Base-by-base conservation (phyloP, 37 sponge, comb jelly and placozoan genomes). In the Aphrocallistes beatrix region DNA sequence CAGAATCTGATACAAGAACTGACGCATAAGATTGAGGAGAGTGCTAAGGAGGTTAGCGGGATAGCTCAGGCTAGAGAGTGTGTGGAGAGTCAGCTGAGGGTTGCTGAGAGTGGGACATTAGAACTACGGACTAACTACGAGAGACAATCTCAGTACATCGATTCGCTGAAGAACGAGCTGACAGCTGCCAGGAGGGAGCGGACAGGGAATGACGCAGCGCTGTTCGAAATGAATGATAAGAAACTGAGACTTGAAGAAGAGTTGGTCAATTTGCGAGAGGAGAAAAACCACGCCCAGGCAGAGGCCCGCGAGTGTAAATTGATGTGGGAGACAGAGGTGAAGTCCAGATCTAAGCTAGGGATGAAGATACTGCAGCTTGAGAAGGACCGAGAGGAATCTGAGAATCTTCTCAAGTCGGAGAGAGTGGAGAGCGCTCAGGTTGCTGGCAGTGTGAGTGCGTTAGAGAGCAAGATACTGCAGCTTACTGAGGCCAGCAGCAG, bases 291-390 rank as follows among this genome's bases (percentile, higher is more conserved):
- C 13, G 84, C 86, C 1, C 37, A 82, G 28, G 1, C 6, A 1
- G 85, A 85, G 19, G 85, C 86, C n/a, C 86, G 48, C 23, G 91
- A 90, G 39, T 23, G 84, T 21, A 84, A 81, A 50, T 50, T 49
- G 21, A 82, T 92, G 49, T 94, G 91, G 93, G 93, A 94, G 84
- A 84, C 81, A 32, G 95, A 94, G 85, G 85, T 91, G 0, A 92
- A 91, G 87, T 82, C 88, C 9, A 85, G 88, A 83, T 87, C 93
- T 39, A 86, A 88, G 51, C 88, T 94, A 23, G 90, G 92, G 1
- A 36, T 88, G 34, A 93, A 89, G 85, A 83, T 90, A 28, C 34
- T 60, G 34, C 32, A 85, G 38, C 23, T 39, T 16, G 37, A 82
- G 87, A 81, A 86, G n/a, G 50, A 86, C 25, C 75, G 23, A 16